Evolutionary conservation across 1,140 invertebrate genomes (phyloP).

Genomic region (Tribolium castaneum): DNA sequence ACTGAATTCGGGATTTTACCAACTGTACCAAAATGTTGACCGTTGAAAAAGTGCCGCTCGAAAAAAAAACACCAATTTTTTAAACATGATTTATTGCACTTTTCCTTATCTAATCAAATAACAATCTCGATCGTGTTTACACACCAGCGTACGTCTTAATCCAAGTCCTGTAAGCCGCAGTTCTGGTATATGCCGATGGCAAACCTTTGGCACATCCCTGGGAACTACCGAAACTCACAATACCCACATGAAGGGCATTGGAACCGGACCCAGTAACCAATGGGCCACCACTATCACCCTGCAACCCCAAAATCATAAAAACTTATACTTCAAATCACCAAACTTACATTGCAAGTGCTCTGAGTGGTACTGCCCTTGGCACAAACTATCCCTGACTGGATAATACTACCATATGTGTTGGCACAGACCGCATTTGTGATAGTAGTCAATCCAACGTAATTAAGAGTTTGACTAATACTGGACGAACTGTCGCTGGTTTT

Average conservation of each 20-base stretch:
- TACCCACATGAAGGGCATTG: conserved; percentile 17
- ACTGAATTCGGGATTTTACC: no score
- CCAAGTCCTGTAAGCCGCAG: conserved; percentile 16
- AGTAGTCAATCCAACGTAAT: conserved; percentile 15
- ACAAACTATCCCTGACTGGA: conserved; percentile 12
- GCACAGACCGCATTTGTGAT: conserved; percentile 2
- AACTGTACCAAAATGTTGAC: no score
- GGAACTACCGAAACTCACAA: conserved; percentile 22
- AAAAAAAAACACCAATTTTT: no score
- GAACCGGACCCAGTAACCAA: conserved; percentile 12
- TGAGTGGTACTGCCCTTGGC: not conserved
- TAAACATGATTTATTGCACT: no score
- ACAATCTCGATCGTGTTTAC: not conserved
- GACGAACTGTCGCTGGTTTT: conserved; percentile 17
- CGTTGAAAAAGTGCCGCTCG: no score
- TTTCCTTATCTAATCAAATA: not conserved
- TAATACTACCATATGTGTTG: conserved; percentile 10
- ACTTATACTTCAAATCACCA: not conserved
- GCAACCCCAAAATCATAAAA: not conserved
- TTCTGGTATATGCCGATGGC: conserved; percentile 16
- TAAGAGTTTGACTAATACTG: not conserved
- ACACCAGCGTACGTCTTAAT: not conserved
- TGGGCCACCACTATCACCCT: conserved; percentile 33
- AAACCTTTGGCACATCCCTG: conserved; percentile 15
- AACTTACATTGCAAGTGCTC: conserved; percentile 29